Evolutionary conservation across 2,113 vertebrate genomes (phyloP).

Genomic region (Ailurus styani): DNA sequence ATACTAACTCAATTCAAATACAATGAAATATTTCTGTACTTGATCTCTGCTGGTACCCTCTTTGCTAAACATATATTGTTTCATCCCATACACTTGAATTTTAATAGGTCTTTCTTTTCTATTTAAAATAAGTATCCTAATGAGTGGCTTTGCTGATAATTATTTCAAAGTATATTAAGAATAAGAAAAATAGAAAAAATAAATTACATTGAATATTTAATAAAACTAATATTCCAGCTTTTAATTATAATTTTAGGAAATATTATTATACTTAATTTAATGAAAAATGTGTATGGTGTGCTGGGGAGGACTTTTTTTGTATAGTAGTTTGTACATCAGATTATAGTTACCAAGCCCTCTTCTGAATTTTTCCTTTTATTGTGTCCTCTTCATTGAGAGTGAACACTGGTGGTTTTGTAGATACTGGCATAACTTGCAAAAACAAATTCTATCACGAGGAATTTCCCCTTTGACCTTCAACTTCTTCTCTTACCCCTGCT

Average conservation of each 20-base stretch:
- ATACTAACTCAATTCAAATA: not conserved
- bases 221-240: not conserved
- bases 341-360: not conserved
- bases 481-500: not conserved
- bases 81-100: not conserved
- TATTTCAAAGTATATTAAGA: not conserved
- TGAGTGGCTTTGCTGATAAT: not conserved
- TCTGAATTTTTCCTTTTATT: not conserved
- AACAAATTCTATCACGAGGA: constrained; percentile 1
- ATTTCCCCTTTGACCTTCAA: constrained; percentile 39
- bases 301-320: not conserved
- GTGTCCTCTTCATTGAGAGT: not conserved
- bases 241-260: not conserved
- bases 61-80: not conserved
- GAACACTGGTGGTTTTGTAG: not conserved
- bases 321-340: not conserved
- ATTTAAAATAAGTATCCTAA: not conserved
- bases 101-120: not conserved
- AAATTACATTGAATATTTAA: not conserved
- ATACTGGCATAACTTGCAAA: constrained; percentile 43
- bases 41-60: not conserved
- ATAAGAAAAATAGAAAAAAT: not conserved
- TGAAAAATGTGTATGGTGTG: not conserved
- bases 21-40: not conserved
- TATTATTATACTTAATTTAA: not conserved